phyloP scores from a whole-genome alignment of 2,113 vertebrate genomes.

The Vidua macroura region DNA sequence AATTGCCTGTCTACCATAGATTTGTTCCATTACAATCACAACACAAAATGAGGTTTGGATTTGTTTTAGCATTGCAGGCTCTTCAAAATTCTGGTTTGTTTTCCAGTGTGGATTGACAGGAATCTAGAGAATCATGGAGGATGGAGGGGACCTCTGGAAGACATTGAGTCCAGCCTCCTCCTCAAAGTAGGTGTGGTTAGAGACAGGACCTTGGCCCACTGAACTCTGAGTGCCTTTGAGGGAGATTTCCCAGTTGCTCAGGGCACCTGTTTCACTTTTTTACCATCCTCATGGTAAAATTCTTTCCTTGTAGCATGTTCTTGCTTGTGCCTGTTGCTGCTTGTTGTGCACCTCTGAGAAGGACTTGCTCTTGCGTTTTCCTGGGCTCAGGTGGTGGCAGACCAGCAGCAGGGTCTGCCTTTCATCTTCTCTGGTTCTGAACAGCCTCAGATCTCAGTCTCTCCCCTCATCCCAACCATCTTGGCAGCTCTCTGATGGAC shows the following conservation, averaged over 20 bases:
- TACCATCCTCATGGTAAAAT: not conserved
- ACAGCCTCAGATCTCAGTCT: not conserved
- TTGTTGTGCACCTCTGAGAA: not conserved
- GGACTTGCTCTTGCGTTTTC: not conserved
- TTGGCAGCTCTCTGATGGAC: not conserved
- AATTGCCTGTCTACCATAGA: not conserved
- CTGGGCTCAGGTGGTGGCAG: not conserved
- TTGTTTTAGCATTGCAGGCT: not conserved
- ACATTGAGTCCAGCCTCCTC: not conserved
- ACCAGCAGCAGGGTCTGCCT: not conserved
- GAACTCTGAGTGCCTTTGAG: not conserved
- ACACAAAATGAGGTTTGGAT: not conserved
- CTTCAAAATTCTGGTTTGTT: not conserved
- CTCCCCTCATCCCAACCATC: accelerated
- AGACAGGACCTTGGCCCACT: not conserved
- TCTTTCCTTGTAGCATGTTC: not conserved
- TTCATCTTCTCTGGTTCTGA: not conserved
- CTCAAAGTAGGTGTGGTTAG: not conserved
- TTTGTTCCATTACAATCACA: not conserved
- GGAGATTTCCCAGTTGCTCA: not conserved
- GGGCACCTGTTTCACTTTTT: not conserved
- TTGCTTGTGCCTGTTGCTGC: not conserved
- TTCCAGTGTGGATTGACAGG: not conserved
- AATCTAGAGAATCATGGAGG: not conserved
- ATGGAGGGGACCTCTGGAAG: not conserved